Evolutionary conservation across 2,113 vertebrate species (phyloP).

Genomic region (Mixornis gularis): DNA sequence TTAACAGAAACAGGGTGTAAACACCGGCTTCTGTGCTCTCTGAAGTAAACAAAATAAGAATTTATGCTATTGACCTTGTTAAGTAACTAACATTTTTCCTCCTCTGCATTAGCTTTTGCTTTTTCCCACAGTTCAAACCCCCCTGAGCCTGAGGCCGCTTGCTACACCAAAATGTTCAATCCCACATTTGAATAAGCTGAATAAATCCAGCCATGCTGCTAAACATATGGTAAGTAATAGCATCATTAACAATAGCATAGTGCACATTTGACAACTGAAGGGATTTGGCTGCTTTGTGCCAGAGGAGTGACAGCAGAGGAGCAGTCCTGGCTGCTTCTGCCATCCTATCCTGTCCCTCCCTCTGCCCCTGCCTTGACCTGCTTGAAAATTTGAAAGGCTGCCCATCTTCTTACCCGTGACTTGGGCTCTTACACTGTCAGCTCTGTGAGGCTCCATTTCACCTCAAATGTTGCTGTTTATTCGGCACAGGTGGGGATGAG

Average conservation of each 20-base stretch:
- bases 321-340: not conserved
- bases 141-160: not conserved
- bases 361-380: not conserved
- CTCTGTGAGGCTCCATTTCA: not conserved
- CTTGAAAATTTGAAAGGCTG: constrained; percentile 13
- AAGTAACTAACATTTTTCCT: constrained; percentile 41
- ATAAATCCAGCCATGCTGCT: constrained; percentile 52
- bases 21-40: not conserved
- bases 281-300: constrained; percentile 43
- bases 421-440: not conserved
- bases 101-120: constrained; percentile 12
- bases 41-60: constrained; percentile 36
- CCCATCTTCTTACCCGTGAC: not conserved
- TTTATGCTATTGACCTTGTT: constrained; percentile 49
- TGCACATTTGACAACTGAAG: constrained; percentile 47
- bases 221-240: constrained; percentile 61
- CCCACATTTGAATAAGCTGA: constrained; percentile 16
- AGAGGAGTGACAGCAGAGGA: constrained; percentile 5
- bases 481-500: not conserved
- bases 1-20: constrained; percentile 36
- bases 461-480: not conserved
- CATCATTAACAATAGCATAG: constrained; percentile 58
- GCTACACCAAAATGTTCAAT: not conserved
- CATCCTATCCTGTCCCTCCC: not conserved
- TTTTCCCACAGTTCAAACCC: not conserved